These are phyloP conservation scores for Rhinichthys klamathensis DNA, from an alignment of 2,113 vertebrate genomes.

Conservation along the genomic window DNA sequence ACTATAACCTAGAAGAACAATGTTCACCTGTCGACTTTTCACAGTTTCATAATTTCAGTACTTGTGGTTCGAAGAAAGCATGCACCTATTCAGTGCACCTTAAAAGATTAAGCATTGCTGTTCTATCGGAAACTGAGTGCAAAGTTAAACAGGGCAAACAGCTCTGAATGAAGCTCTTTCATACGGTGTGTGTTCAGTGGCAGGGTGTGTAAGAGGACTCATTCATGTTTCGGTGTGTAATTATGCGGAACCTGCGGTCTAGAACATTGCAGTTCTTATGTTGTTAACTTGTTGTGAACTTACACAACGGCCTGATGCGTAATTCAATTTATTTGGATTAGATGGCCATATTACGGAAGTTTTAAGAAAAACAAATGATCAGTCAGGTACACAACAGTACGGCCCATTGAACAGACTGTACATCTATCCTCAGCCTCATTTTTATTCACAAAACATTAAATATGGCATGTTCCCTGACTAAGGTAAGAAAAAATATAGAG, in stretches of 20 bases:
- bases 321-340: not conserved
- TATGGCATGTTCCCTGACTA: not conserved
- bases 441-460: not conserved
- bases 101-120: not conserved
- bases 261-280: not conserved
- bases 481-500: no score
- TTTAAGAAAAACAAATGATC: not conserved
- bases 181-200: not conserved
- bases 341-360: not conserved
- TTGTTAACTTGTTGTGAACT: not conserved
- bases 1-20: slow-evolving; percentile 48
- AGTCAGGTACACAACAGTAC: not conserved
- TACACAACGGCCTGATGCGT: not conserved
- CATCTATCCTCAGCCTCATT: not conserved
- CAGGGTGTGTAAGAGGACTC: not conserved
- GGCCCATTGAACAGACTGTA: not conserved
- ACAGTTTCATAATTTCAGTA: not conserved
- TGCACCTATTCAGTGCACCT: not conserved
- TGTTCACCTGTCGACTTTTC: not conserved
- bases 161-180: slow-evolving; percentile 25
- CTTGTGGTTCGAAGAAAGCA: not conserved
- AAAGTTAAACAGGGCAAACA: not conserved
- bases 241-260: slow-evolving; percentile 13
- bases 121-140: not conserved
- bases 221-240: slow-evolving; percentile 10